Evolutionary conservation across 2,113 vertebrate genomes (phyloP).

Genomic region (Glaucomys volans): DNA sequence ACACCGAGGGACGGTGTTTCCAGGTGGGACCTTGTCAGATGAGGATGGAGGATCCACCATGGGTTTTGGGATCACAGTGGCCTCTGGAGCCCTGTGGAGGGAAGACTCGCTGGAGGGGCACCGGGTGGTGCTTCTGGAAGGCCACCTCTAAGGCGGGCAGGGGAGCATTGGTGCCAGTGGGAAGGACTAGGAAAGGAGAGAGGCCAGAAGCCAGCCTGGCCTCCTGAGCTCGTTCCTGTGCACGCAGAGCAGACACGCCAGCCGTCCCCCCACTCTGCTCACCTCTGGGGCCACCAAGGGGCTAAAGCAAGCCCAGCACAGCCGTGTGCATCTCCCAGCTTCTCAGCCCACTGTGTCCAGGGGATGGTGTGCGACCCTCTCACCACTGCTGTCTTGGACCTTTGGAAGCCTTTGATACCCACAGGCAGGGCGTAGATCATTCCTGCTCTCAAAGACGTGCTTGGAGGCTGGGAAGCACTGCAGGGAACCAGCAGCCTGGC

Average conservation of each 20-base stretch:
- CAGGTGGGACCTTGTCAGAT: not conserved
- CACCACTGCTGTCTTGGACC: not conserved
- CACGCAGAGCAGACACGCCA: too few species aligned
- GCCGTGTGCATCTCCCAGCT: rapidly evolving
- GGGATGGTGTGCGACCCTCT: not conserved
- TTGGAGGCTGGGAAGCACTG: too few species aligned
- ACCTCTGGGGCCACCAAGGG: not conserved
- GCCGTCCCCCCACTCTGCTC: too few species aligned
- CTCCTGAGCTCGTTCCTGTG: too few species aligned
- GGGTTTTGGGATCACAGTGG: rapidly evolving
- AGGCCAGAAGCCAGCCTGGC: not conserved
- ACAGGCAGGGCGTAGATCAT: rapidly evolving
- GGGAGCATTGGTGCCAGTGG: rapidly evolving
- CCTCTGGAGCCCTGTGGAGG: not conserved
- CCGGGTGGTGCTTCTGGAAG: not conserved
- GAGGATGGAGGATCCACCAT: rapidly evolving
- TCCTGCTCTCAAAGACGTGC: not conserved
- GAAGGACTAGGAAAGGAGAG: rapidly evolving
- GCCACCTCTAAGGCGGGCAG: rapidly evolving
- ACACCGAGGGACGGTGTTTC: too few species aligned
- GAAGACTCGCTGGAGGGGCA: rapidly evolving
- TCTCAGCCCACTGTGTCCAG: rapidly evolving
- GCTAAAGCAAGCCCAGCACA: not conserved
- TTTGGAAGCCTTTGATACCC: not conserved
- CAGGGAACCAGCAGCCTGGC: too few species aligned